Evolutionary conservation across 2,113 vertebrate species (phyloP), one percentile per base, ranked within the genome.

Genomic region (Phainopepla nitens): DNA sequence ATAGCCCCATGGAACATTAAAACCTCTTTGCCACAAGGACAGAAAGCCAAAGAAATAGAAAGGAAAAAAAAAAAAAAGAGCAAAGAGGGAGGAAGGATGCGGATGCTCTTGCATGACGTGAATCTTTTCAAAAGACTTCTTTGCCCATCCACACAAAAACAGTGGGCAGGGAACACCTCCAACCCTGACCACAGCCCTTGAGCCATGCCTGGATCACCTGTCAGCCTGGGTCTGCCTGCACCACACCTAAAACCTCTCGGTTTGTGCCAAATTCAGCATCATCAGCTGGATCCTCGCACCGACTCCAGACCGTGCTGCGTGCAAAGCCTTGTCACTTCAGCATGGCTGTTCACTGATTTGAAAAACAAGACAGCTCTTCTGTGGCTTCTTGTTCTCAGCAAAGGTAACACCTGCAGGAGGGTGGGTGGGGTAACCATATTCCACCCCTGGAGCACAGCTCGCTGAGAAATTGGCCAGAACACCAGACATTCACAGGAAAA

Each of bases 381-480:
- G 51, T 96, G 72, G 66, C 66, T 72, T 91, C 61, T 75, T 84
- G 47, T 89, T 93, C 95, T 83, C 51, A 86, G 44, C 54, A 41
- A 91, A 94, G 89, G 62, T 47, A 92, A 92, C 91, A 82, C 61
- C 69, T 57, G 39, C 85, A 85, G 93, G 47, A 94, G 64, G 53
- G 45, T 41, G 50, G 22, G 36, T n/a, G 51, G 4, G 13, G 23
- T 35, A 66, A 78, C 49, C 65, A 24, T 22, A 70, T 70, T 93
- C 80, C 66, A 35, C 49, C 81, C 84, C 15, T 17, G 24, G 42
- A 87, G 21, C n/a, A 84, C 17, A 94, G 73, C 77, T 89, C 78
- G 62, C 83, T 66, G 80, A 79, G 73, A 51, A 47, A 29, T 60
- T 5, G 29, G 76, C 73, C 70, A 91, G 75, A 90, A 87, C 85